phyloP scores from a whole-genome alignment of 2,888 invertebrate species.

The Cataglyphis cursor region DNA sequence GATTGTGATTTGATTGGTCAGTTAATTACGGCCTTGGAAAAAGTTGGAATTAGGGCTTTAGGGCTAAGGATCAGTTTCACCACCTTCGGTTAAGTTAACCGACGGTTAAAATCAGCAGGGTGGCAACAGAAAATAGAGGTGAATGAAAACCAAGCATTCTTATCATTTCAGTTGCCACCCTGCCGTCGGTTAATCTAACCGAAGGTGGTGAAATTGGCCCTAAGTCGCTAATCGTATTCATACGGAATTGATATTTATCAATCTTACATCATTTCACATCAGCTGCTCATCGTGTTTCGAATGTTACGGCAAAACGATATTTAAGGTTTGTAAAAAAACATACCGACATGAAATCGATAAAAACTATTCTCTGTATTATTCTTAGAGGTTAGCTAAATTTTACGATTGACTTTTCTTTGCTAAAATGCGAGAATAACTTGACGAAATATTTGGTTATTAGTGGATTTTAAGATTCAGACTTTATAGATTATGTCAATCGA shows the following conservation, averaged over 20 bases:
- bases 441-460: not conserved
- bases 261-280: not conserved
- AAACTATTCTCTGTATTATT: not conserved
- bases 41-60: no score
- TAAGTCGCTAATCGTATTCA: not conserved
- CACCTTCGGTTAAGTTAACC: no score
- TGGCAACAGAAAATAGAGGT: no score
- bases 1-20: no score
- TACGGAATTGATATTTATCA: not conserved
- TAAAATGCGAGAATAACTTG: not conserved
- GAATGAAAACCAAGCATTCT: no score
- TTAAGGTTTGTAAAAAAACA: not conserved
- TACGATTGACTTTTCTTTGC: not conserved
- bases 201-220: no score
- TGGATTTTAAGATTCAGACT: not conserved
- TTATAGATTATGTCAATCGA: slow-evolving; percentile 16
- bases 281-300: not conserved
- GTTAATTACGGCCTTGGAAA: no score
- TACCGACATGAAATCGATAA: not conserved
- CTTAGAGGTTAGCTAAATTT: not conserved
- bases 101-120: no score
- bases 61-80: no score
- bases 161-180: no score
- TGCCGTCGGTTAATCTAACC: no score
- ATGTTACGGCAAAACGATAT: not conserved